Evolutionary conservation across 2,797 vertebrate genomes (phyloP), one percentile per base, ranked within the genome.

Genomic region (Syngnathus acus): DNA sequence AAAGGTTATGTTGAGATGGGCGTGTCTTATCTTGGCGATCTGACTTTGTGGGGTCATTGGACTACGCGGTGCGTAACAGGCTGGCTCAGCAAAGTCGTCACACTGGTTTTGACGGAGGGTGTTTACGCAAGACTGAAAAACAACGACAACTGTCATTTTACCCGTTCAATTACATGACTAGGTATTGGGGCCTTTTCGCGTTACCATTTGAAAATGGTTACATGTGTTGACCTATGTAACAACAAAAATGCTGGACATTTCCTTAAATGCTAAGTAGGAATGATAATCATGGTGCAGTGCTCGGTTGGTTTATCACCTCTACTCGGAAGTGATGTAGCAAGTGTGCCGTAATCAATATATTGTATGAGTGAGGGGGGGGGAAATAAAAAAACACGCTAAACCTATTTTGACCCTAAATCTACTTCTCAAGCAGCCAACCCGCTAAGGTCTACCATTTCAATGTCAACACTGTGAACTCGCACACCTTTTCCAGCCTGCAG

Each of bases 1-100:
- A 80, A 89, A 88, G 82, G 80, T 72, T 74, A 75, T 38, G n/a
- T 59, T 5, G 23, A 45, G 55, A 72, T 63, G 76, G 85, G 84
- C 67, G 84, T 77, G 82, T 66, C 65, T 70, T 78, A 67, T 81
- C 80, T 72, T 62, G 63, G 64, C 26, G 59, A 72, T 73, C 73
- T 70, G 69, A 68, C 74, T 72, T 68, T 71, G 72, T 72, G 74
- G 68, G 37, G 65, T 53, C 72, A 78, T 69, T 54, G 42, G 47
- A 38, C 76, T 54, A 16, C 68, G 40, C 58, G 11, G 42, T 70
- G 71, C 64, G 26, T 51, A 58, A 58, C 32, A 45, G 19, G 43
- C 19, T 37, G 43, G 59, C 71, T 73, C 70, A 42, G 60, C 65
- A 65, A 50, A 78, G 73, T 68, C 3, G 63, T 65, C 69, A 47